Evolutionary conservation across 2,888 invertebrate species (phyloP).

Genomic region (Aproaerema taeniolella): DNA sequence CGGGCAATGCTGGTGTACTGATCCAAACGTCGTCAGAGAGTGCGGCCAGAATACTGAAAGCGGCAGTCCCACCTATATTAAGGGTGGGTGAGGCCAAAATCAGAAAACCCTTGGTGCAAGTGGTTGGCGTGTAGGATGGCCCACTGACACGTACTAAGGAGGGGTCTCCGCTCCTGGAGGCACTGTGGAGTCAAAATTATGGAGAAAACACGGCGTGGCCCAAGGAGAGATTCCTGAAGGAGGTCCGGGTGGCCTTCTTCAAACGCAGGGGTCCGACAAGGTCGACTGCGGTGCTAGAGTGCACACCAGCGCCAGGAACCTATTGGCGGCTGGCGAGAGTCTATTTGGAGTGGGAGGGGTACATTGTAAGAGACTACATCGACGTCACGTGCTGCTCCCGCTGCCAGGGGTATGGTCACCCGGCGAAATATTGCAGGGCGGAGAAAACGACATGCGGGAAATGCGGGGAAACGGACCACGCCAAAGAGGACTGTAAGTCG

Average conservation of each 20-base stretch:
- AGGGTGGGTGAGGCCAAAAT: background rate
- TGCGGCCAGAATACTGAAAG: background rate
- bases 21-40: background rate
- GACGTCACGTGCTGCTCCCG: constrained; percentile 21
- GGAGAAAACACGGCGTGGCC: background rate
- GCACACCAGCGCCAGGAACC: constrained; percentile 5
- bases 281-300: constrained; percentile 1
- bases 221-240: background rate
- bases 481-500: constrained; percentile 9
- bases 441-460: constrained; percentile 15
- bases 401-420: constrained; percentile 35
- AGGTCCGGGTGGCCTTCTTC: background rate
- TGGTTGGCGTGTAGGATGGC: background rate
- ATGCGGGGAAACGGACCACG: constrained; percentile 24
- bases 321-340: background rate
- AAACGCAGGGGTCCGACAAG: background rate
- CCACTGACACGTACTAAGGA: background rate
- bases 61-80: background rate
- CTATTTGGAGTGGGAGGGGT: constrained; percentile 14
- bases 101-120: background rate
- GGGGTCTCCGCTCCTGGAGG: background rate
- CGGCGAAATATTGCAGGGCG: constrained; percentile 24
- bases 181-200: constrained; percentile 10
- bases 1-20: background rate
- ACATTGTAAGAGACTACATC: constrained; percentile 14